Conservation (phyloP, 2,888 invertebrate species). For the Cerastoderma edule region DNA sequence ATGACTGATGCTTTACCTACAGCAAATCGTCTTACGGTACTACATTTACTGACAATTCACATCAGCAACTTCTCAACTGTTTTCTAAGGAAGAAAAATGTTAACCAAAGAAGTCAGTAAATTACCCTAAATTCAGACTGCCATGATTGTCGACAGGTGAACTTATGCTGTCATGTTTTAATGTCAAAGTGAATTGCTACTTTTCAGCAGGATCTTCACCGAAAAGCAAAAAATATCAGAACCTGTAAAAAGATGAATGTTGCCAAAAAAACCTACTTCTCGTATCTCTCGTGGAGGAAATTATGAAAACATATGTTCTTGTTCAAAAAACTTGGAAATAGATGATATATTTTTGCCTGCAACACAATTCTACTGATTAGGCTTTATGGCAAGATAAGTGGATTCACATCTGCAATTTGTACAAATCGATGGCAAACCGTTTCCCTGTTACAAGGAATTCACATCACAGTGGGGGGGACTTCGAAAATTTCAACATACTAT, state of each 20-base stretch:
- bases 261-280: slow-evolving; percentile 4
- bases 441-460: no score
- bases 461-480: no score
- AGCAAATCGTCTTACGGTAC: no score
- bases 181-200: neutral
- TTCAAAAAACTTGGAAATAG: slow-evolving; percentile 23
- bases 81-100: no score
- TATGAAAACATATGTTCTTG: slow-evolving; percentile 21
- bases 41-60: no score
- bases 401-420: slow-evolving; percentile 20
- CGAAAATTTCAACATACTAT: no score
- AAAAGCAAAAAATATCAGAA: neutral
- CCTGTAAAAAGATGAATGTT: slow-evolving; percentile 2
- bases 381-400: slow-evolving; percentile 19
- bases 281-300: slow-evolving; percentile 13
- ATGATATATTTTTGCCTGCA: slow-evolving; percentile 24
- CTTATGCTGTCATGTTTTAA: slow-evolving; percentile 12
- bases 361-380: slow-evolving; percentile 21
- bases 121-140: no score
- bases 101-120: no score
- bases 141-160: neutral
- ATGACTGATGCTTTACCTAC: no score
- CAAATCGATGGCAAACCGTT: no score
- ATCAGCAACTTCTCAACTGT: no score
- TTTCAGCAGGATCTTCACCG: neutral